phyloP scores from a whole-genome alignment of 2,113 vertebrate species.

The Elachura formosa region DNA sequence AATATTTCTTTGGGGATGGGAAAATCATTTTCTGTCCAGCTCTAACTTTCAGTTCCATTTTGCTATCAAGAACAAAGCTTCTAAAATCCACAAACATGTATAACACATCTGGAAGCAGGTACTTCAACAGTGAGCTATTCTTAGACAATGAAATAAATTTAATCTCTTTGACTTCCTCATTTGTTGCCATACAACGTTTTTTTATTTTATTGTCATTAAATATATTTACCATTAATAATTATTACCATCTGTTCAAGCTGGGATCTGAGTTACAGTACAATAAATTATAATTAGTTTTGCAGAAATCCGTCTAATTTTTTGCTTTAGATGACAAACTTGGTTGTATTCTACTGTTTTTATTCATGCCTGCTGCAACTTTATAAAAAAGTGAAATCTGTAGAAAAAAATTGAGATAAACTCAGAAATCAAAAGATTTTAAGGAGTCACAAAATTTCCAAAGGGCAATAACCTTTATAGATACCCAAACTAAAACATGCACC shows the following conservation, averaged over 20 bases:
- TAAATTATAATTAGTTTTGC: slow-evolving; percentile 5
- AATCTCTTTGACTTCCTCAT: neutral
- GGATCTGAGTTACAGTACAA: neutral
- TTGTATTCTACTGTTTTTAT: neutral
- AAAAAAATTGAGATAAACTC: neutral
- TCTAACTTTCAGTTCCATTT: neutral
- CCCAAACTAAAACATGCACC: neutral
- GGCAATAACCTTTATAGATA: neutral
- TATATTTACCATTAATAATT: slow-evolving; percentile 5
- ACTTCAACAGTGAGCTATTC: neutral
- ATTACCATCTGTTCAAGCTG: neutral
- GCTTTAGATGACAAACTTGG: neutral
- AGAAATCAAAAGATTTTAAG: neutral
- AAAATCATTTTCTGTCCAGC: slow-evolving; percentile 4
- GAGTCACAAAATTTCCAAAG: neutral
- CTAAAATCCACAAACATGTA: neutral
- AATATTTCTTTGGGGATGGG: neutral
- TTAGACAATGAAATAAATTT: slow-evolving; percentile 27
- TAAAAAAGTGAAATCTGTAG: neutral
- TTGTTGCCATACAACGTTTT: neutral
- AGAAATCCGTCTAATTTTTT: neutral
- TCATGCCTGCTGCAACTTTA: neutral
- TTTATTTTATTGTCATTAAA: neutral
- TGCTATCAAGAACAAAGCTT: neutral
- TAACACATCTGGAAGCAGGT: slow-evolving; percentile 21